These are phyloP conservation scores for Podilymbus podiceps DNA, from an alignment of 2,113 vertebrate genomes.

Conservation along the genomic window DNA sequence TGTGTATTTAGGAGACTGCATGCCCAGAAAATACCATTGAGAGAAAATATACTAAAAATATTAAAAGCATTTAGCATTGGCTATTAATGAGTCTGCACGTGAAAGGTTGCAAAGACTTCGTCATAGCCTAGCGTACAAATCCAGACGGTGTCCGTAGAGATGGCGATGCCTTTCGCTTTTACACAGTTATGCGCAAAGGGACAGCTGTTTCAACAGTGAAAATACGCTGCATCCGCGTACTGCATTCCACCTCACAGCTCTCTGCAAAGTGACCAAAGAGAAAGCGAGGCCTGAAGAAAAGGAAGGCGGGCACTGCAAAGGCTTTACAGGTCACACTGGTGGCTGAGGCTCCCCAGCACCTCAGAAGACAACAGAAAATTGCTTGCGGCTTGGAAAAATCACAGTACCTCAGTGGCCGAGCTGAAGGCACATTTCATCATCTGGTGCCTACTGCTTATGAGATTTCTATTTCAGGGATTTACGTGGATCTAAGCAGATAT, in stretches of 20 bases:
- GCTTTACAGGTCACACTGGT: neutral
- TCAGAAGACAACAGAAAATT: neutral
- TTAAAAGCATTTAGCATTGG: neutral
- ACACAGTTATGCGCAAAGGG: neutral
- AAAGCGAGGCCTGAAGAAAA: neutral
- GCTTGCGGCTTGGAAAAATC: neutral
- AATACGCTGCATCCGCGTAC: rapidly evolving
- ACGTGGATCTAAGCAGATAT: neutral
- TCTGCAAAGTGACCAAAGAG: neutral
- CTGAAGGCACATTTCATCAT: neutral
- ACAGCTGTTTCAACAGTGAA: neutral
- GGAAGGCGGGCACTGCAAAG: neutral
- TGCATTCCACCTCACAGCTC: neutral
- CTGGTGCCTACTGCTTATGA: neutral
- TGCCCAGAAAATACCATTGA: neutral
- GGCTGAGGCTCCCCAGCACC: neutral
- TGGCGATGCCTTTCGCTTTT: neutral
- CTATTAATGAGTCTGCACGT: neutral
- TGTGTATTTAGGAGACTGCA: neutral
- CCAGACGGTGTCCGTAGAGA: neutral
- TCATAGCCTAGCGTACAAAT: neutral
- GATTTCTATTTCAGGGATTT: neutral
- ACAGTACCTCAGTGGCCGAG: neutral
- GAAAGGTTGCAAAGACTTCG: neutral
- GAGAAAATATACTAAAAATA: neutral